Percentiles rank a stretch among this genome's conserved stretches.
phyloP scores from a whole-genome alignment of 2,797 vertebrate species.

The Schizopygopsis pylzovi region DNA sequence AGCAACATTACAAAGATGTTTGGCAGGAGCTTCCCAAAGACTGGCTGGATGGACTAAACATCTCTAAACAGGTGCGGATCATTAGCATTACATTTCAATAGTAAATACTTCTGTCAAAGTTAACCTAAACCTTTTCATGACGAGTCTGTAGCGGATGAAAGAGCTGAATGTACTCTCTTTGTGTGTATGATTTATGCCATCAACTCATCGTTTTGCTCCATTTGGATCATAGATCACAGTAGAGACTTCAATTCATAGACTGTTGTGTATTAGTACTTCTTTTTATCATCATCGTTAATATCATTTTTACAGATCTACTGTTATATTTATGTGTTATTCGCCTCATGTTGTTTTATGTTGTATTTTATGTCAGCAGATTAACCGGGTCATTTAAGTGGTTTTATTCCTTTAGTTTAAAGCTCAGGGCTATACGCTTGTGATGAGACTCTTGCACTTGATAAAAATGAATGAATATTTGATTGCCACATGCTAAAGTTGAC shows the following conservation, averaged over 20 bases:
- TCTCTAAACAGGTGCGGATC: slow-evolving; percentile 50
- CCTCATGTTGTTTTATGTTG: not conserved
- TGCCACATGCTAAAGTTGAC: not conserved
- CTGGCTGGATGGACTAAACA: slow-evolving; percentile 55
- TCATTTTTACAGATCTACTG: not conserved
- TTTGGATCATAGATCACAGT: not conserved
- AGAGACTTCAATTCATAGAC: not conserved
- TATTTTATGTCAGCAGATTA: slow-evolving; percentile 4
- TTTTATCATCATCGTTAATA: not conserved
- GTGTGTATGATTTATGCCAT: not conserved
- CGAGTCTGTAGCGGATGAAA: not conserved
- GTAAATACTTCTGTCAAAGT: not conserved
- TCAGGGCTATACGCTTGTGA: slow-evolving; percentile 1
- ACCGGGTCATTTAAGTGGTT: not conserved
- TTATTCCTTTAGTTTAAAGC: not conserved
- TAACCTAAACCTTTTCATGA: not conserved
- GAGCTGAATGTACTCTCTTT: not conserved
- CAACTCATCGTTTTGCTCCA: not conserved
- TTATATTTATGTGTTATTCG: not conserved
- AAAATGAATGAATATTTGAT: slow-evolving; percentile 12
- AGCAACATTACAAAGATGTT: slow-evolving; percentile 55
- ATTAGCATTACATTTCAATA: not conserved
- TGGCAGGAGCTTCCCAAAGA: slow-evolving; percentile 58
- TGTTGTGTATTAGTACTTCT: not conserved
- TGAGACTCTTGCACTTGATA: not conserved